A percentile compares a stretch with the other conserved stretches of the same genome.
These are phyloP conservation scores for Chironex yamaguchii DNA, from an alignment of 30 jellyfish, hydroid and myxozoan species.

Conservation along the genomic window DNA sequence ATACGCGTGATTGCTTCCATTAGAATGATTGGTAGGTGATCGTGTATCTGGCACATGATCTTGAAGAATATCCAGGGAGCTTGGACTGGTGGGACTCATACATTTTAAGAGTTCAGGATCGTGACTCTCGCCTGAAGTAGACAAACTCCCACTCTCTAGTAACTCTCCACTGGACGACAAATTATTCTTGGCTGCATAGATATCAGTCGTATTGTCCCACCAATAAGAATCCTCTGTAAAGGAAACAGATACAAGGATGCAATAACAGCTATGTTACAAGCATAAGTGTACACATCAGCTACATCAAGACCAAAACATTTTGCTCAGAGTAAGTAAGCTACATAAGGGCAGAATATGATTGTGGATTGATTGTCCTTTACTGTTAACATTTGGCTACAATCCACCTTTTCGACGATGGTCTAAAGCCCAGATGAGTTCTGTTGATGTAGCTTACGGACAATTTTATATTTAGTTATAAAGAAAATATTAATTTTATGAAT, in stretches of 20 bases:
- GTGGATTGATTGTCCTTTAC: too few relatives aligned
- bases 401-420: too few relatives aligned
- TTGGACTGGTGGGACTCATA: slow-evolving; percentile 49
- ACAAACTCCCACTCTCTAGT: neutral
- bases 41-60: slow-evolving; percentile 57
- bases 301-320: too few relatives aligned
- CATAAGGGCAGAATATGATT: too few relatives aligned
- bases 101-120: neutral
- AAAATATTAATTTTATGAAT: too few relatives aligned
- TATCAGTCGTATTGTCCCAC: slow-evolving; percentile 84
- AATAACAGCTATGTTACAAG: too few relatives aligned
- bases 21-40: neutral
- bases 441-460: too few relatives aligned
- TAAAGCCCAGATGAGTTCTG: too few relatives aligned
- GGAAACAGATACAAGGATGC: neutral
- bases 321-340: too few relatives aligned
- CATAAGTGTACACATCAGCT: too few relatives aligned
- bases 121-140: neutral
- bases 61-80: slow-evolving; percentile 12
- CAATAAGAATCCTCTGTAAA: slow-evolving; percentile 70
- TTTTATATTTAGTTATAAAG: too few relatives aligned
- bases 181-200: slow-evolving; percentile 64
- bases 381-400: too few relatives aligned
- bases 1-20: neutral
- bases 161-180: slow-evolving; percentile 71